phyloP scores from a whole-genome alignment of 1,140 invertebrate genomes.

The Apis laboriosa region DNA sequence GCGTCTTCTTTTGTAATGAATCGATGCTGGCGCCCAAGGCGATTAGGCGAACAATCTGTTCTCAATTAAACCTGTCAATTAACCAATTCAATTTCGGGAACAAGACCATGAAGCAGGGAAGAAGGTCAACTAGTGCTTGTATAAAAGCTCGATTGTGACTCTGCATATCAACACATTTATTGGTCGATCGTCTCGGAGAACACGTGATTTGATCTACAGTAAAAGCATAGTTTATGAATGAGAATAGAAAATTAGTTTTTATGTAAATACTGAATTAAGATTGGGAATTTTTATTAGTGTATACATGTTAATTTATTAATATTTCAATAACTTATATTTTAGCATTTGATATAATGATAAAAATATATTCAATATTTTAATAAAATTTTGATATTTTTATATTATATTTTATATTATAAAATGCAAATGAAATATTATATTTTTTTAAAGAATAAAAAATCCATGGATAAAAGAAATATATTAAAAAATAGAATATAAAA shows the following conservation, averaged over 20 bases:
- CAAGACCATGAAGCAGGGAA: constrained; percentile 11
- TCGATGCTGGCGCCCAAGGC: constrained; percentile 2
- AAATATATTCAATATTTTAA: too few species aligned
- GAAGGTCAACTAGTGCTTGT: neutral
- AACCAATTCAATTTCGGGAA: constrained; percentile 64
- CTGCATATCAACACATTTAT: constrained; percentile 28
- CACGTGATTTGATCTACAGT: neutral
- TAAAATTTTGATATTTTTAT: too few species aligned
- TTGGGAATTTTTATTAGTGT: neutral
- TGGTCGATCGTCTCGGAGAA: neutral
- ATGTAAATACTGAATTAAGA: neutral
- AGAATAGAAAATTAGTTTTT: neutral
- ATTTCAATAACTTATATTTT: too few species aligned
- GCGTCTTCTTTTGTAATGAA: constrained; percentile 33
- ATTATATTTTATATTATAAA: too few species aligned
- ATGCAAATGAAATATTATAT: too few species aligned
- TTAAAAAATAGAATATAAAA: neutral
- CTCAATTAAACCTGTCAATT: constrained; percentile 69
- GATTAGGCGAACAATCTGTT: constrained; percentile 59
- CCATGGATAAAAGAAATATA: too few species aligned
- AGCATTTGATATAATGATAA: too few species aligned
- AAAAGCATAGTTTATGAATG: neutral
- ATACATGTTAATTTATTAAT: neutral
- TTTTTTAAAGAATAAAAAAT: too few species aligned
- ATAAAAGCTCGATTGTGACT: constrained; percentile 45